A percentile compares a stretch with the other conserved stretches of the same genome.
These are phyloP conservation scores for Plutella xylostella DNA, from an alignment of 2,888 invertebrate genomes.

Conservation along the genomic window DNA sequence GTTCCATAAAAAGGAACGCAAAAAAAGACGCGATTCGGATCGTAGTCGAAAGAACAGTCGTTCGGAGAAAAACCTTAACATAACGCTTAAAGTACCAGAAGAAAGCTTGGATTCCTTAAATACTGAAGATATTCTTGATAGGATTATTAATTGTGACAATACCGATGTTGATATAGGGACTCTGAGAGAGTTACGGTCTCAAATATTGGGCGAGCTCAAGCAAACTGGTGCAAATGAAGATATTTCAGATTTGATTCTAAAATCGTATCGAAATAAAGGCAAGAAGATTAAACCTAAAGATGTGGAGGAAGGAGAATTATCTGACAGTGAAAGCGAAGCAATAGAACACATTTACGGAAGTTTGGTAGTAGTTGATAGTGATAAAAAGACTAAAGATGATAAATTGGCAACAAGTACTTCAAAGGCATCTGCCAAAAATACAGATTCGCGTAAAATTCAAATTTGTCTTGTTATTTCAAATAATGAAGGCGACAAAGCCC, in stretches of 20 bases:
- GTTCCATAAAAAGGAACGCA: conserved; percentile 43
- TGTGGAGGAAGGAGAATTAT: conserved; percentile 54
- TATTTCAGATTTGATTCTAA: conserved; percentile 54
- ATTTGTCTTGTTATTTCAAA: conserved; percentile 41
- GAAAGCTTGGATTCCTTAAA: conserved; percentile 49
- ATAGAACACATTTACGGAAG: conserved; percentile 56
- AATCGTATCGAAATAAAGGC: conserved; percentile 45
- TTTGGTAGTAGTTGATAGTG: conserved; percentile 35
- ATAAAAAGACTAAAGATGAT: conserved; percentile 17
- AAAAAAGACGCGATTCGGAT: conserved; percentile 30
- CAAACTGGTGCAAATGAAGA: conserved; percentile 53
- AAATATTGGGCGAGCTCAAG: conserved; percentile 59
- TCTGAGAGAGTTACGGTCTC: conserved; percentile 51
- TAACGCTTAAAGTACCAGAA: conserved; percentile 55
- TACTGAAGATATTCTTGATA: conserved; percentile 51
- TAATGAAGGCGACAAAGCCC: too few species aligned
- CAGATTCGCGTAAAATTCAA: conserved; percentile 41
- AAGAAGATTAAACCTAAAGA: too few species aligned
- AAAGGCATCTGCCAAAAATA: conserved; percentile 22
- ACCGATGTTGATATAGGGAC: conserved; percentile 60
- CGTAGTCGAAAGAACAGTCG: conserved; percentile 19
- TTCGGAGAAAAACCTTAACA: conserved; percentile 41
- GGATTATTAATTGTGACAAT: conserved; percentile 54
- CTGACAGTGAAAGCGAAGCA: conserved; percentile 59
- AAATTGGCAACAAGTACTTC: neutral